Percentiles rank a stretch among this genome's conserved stretches.
Conservation (phyloP, 1,140 invertebrate species). For the Drosophila hydei region DNA sequence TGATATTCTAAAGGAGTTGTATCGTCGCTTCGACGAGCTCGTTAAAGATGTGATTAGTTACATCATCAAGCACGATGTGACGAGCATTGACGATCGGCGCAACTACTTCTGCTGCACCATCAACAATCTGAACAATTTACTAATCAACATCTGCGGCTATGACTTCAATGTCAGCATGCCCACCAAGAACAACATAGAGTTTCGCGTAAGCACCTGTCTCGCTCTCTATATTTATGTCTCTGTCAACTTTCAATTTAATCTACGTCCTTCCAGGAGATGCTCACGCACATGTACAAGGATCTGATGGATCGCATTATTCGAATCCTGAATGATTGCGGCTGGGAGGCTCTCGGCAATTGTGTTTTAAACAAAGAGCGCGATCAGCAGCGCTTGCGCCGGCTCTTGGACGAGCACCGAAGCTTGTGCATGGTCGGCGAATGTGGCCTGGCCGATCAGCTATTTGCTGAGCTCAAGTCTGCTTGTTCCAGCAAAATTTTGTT, state of each 20-base stretch:
- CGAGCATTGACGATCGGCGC: slow-evolving; percentile 17
- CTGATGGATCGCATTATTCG: slow-evolving; percentile 54
- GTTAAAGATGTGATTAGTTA: slow-evolving; percentile 48
- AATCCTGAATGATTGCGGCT: slow-evolving; percentile 26
- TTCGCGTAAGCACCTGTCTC: slow-evolving; percentile 50
- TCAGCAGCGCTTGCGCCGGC: slow-evolving; percentile 1
- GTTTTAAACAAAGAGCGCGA: slow-evolving; percentile 13
- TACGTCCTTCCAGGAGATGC: slow-evolving; percentile 50
- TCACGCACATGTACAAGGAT: slow-evolving; percentile 67
- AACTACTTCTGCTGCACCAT: slow-evolving; percentile 62
- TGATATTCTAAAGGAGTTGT: slow-evolving; percentile 44
- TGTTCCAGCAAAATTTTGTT: slow-evolving; percentile 32
- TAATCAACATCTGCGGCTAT: slow-evolving; percentile 58
- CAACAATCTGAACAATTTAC: slow-evolving; percentile 51
- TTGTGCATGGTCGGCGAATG: slow-evolving; percentile 37
- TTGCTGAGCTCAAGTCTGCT: slow-evolving; percentile 28
- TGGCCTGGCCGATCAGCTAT: slow-evolving; percentile 50
- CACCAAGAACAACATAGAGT: slow-evolving; percentile 60
- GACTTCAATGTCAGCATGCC: slow-evolving; percentile 69
- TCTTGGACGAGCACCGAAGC: slow-evolving; percentile 50
- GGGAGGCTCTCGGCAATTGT: slow-evolving; percentile 15
- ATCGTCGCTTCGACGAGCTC: slow-evolving; percentile 55
- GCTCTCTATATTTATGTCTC: neutral
- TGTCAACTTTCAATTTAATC: neutral
- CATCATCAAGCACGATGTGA: slow-evolving; percentile 49